Evolutionary conservation across 2,797 vertebrate genomes (phyloP).

Genomic region (Percopsis omiscomaycus): DNA sequence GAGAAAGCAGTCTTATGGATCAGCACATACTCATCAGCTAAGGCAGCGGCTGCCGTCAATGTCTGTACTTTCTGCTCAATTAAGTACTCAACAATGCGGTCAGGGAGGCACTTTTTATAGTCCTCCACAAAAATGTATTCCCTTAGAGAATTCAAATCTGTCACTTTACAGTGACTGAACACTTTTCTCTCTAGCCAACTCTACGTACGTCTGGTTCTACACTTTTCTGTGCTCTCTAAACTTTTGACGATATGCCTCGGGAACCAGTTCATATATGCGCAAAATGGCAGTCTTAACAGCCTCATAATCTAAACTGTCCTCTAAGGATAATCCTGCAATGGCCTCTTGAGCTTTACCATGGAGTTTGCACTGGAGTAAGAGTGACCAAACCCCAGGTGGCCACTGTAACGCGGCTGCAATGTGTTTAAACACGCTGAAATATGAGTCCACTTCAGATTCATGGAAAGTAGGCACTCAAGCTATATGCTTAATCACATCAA

Average conservation of each 20-base stretch:
- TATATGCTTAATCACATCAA: no score
- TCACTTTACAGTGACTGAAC: neutral
- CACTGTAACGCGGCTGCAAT: no score
- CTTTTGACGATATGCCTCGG: slow-evolving; percentile 7
- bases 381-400: no score
- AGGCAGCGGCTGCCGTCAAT: no score
- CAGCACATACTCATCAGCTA: no score
- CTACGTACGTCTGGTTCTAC: neutral
- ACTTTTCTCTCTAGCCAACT: neutral
- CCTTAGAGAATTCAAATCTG: neutral
- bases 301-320: neutral
- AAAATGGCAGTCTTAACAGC: neutral
- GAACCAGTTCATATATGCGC: neutral
- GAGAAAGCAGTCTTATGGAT: neutral
- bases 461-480: no score
- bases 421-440: no score
- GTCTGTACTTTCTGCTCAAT: slow-evolving; percentile 20
- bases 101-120: slow-evolving; percentile 9
- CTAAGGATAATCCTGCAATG: neutral
- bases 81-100: slow-evolving; percentile 3
- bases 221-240: neutral
- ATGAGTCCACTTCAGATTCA: no score
- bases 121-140: slow-evolving; percentile 8
- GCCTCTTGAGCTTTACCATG: no score
- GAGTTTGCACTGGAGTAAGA: no score